These are phyloP conservation scores for Palythoa grandiflora DNA, from an alignment of 92 coral and sea anemone species.

Conservation along the genomic window DNA sequence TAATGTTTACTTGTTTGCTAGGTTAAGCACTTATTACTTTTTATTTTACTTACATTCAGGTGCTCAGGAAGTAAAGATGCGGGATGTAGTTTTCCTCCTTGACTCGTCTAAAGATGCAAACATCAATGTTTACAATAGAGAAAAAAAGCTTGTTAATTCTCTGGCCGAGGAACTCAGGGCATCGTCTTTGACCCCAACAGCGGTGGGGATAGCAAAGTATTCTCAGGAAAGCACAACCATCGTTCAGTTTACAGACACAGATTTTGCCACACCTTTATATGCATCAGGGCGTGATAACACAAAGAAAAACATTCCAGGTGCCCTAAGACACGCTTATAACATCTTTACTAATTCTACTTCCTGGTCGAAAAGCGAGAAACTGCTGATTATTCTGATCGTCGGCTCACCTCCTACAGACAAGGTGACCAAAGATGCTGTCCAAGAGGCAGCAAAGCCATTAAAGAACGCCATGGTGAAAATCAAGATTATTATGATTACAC, in stretches of 20 bases:
- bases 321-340: background rate
- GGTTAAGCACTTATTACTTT: background rate
- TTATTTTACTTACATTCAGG: background rate
- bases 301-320: background rate
- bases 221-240: slow-evolving; percentile 1
- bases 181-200: background rate
- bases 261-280: background rate
- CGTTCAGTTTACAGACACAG: slow-evolving; percentile 4
- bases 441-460: background rate
- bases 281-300: background rate
- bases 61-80: background rate
- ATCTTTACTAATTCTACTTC: background rate
- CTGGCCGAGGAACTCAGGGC: slow-evolving; percentile 18
- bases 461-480: background rate
- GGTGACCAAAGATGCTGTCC: background rate
- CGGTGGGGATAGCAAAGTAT: background rate
- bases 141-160: background rate
- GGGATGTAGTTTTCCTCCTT: slow-evolving; percentile 19
- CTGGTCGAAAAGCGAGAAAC: background rate
- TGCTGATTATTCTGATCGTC: slow-evolving; percentile 13
- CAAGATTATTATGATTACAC: background rate
- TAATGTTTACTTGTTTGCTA: background rate
- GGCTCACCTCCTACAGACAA: slow-evolving; percentile 6
- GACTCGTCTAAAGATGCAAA: background rate
- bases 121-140: background rate